A percentile compares a stretch with the other conserved stretches of the same genome.
Evolutionary conservation across 2,113 vertebrate genomes (phyloP).

Genomic region (Smithornis capensis): DNA sequence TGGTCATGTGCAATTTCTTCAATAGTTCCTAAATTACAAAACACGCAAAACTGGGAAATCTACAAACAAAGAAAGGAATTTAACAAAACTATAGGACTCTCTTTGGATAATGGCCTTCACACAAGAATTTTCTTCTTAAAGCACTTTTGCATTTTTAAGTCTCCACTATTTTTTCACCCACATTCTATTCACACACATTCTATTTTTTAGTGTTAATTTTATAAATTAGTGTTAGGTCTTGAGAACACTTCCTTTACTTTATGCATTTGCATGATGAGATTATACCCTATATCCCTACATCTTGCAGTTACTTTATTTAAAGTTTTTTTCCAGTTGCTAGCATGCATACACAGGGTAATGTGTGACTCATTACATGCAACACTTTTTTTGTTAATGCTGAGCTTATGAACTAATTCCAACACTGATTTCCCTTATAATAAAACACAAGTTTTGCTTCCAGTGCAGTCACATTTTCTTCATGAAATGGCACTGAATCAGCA

Average conservation of each 20-base stretch:
- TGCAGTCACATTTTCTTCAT: background rate
- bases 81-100: background rate
- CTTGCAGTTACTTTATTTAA: background rate
- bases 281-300: background rate
- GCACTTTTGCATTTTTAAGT: background rate
- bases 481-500: background rate
- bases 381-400: background rate
- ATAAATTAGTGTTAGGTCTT: background rate
- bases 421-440: background rate
- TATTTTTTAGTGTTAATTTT: background rate
- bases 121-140: constrained; percentile 11
- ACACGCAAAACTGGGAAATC: background rate
- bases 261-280: background rate
- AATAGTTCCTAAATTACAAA: background rate
- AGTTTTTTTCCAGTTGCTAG: background rate
- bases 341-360: background rate
- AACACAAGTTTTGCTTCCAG: background rate
- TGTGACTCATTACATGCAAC: background rate
- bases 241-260: background rate
- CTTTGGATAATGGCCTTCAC: background rate
- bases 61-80: background rate
- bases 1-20: background rate
- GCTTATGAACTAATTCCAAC: background rate
- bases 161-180: background rate
- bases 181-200: too few species aligned